These are phyloP conservation scores for Trichonephila clavata DNA, from an alignment of 1,140 invertebrate genomes.

Conservation along the genomic window DNA sequence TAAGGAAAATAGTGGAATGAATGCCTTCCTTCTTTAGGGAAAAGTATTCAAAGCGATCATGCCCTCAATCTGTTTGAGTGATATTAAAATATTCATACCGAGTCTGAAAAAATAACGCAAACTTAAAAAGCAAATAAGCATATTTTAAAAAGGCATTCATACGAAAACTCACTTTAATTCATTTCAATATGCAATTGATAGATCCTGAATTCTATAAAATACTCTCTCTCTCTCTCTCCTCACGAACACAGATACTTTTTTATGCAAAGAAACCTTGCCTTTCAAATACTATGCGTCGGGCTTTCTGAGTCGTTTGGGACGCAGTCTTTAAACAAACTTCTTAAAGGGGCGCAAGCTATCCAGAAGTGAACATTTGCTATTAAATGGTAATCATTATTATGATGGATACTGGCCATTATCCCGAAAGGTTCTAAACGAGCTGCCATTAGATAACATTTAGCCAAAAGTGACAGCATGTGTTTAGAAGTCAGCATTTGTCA, in stretches of 20 bases:
- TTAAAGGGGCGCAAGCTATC: constrained; percentile 35
- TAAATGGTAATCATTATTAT: constrained; percentile 73
- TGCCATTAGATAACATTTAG: constrained; percentile 72
- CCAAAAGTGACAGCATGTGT: constrained; percentile 63
- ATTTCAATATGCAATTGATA: not conserved
- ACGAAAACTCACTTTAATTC: not conserved
- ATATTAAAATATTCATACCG: not conserved
- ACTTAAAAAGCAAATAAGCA: not conserved
- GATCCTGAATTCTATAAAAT: not conserved
- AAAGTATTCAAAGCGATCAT: too few species aligned
- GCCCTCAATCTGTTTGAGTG: too few species aligned
- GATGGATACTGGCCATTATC: constrained; percentile 70
- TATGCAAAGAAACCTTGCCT: constrained; percentile 25
- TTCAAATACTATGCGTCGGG: not conserved
- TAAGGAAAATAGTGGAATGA: too few species aligned
- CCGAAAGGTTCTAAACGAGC: constrained; percentile 65
- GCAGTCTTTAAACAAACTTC: constrained; percentile 48
- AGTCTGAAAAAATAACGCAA: not conserved
- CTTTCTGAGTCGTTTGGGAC: constrained; percentile 8
- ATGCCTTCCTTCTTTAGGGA: too few species aligned
- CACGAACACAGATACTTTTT: constrained; percentile 21
- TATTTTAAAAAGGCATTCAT: not conserved
- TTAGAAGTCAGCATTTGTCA: constrained; percentile 63
- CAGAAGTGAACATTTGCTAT: constrained; percentile 70
- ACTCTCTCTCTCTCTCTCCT: not conserved